phyloP scores from a whole-genome alignment of 2,888 invertebrate species.

The Pterostichus niger region DNA sequence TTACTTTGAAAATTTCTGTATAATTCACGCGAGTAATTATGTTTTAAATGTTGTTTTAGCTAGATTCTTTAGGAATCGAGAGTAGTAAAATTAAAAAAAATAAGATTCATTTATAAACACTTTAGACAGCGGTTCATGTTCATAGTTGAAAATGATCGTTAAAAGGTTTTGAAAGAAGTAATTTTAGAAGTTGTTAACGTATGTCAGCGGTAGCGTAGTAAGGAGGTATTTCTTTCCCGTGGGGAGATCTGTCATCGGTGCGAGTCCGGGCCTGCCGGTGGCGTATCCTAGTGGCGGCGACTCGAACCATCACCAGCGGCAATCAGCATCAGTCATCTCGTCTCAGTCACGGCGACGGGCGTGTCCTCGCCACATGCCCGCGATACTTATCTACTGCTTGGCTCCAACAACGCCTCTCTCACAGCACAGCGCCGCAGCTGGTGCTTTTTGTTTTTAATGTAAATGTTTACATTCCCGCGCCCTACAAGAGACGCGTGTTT shows the following conservation, averaged over 20 bases:
- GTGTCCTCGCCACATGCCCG: constrained; percentile 25
- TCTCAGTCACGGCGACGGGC: constrained; percentile 26
- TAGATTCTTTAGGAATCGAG: no score
- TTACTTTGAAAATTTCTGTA: no score
- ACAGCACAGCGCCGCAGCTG: constrained; percentile 17
- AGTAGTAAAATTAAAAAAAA: no score
- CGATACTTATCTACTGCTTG: constrained; percentile 20
- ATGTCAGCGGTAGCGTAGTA: no score
- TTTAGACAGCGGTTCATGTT: not conserved
- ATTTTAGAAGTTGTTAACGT: constrained; percentile 4
- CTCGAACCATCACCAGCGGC: constrained; percentile 44
- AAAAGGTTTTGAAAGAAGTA: not conserved
- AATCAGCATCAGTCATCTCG: constrained; percentile 65
- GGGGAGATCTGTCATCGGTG: not conserved
- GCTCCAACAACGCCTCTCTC: constrained; percentile 45
- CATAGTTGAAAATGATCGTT: not conserved
- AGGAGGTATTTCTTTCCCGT: not conserved
- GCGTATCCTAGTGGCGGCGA: constrained; percentile 33
- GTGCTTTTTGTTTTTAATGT: constrained; percentile 40
- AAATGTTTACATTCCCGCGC: constrained; percentile 55
- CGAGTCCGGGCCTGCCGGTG: not conserved
- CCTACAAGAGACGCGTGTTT: not conserved
- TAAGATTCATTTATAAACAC: no score
- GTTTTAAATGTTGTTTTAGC: no score
- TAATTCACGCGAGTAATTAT: no score